These are phyloP conservation scores for Hexactinellida sp. DNA, from an alignment of 37 sponge, comb jelly and placozoan genomes.

Conservation along the genomic window DNA sequence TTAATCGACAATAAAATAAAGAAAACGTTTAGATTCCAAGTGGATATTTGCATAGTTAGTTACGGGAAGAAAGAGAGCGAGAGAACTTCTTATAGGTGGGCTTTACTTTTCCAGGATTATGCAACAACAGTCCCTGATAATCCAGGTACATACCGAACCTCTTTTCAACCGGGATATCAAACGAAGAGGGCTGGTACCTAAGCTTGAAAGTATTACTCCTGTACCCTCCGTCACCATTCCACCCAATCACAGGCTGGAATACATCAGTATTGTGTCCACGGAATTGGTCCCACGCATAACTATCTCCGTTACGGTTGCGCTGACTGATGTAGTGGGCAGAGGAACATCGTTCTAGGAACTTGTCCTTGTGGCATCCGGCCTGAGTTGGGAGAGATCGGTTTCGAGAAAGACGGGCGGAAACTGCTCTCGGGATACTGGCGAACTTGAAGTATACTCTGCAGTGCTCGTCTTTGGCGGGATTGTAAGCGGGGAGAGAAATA, in stretches of 20 bases:
- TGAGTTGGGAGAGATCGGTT: not conserved
- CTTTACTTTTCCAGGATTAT: not conserved
- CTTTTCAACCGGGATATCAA: not conserved
- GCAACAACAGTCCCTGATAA: not conserved
- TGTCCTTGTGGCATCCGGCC: not conserved
- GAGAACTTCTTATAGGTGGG: not conserved
- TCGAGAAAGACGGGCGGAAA: not conserved
- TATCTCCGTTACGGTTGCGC: not conserved
- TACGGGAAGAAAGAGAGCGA: not conserved
- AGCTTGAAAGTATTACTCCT: not conserved
- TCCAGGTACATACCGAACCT: not conserved
- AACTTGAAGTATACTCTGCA: not conserved
- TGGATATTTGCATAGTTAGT: too few relatives aligned
- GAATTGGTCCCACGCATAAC: not conserved
- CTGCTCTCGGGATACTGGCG: not conserved
- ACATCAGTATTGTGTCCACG: not conserved
- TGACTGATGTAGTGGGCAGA: not conserved
- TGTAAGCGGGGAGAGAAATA: not conserved
- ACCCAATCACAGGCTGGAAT: not conserved
- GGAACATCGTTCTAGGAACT: not conserved
- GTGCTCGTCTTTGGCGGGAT: not conserved
- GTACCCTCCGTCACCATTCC: not conserved
- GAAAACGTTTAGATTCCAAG: too few relatives aligned
- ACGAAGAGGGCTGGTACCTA: not conserved
- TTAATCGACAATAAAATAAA: too few relatives aligned